Conservation (phyloP, 1,140 invertebrate species). For the Gonioctena quinquepunctata region DNA sequence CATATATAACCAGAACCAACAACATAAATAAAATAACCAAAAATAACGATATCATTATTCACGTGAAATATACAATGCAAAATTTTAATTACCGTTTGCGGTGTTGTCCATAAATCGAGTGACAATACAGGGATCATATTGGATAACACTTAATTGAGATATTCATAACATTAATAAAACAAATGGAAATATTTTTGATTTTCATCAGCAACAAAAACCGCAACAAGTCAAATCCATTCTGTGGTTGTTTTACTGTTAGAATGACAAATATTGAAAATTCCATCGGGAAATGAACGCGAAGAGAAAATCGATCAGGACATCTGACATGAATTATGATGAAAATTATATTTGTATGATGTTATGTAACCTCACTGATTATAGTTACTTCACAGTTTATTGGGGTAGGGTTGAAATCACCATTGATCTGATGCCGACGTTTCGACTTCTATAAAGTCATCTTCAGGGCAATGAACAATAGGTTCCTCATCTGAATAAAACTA, state of each 20-base stretch:
- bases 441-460: no score
- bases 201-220: slow-evolving; percentile 29
- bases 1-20: no score
- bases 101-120: slow-evolving; percentile 2
- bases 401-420: no score
- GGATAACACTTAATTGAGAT: slow-evolving; percentile 19
- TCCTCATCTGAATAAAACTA: no score
- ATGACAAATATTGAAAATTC: slow-evolving; percentile 16
- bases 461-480: no score
- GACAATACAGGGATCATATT: slow-evolving; percentile 10
- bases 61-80: neutral
- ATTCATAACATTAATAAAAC: slow-evolving; percentile 32
- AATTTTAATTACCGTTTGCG: slow-evolving; percentile 20
- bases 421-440: no score
- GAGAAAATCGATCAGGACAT: neutral
- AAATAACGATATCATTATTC: neutral
- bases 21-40: no score
- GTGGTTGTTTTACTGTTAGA: slow-evolving; percentile 17
- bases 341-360: no score
- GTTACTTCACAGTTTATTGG: no score
- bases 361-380: no score
- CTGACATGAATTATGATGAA: neutral
- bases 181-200: slow-evolving; percentile 30
- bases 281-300: neutral
- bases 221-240: slow-evolving; percentile 28